Base-by-base conservation (phyloP, 1,140 invertebrate species). In the Euura saliciscinereae region DNA sequence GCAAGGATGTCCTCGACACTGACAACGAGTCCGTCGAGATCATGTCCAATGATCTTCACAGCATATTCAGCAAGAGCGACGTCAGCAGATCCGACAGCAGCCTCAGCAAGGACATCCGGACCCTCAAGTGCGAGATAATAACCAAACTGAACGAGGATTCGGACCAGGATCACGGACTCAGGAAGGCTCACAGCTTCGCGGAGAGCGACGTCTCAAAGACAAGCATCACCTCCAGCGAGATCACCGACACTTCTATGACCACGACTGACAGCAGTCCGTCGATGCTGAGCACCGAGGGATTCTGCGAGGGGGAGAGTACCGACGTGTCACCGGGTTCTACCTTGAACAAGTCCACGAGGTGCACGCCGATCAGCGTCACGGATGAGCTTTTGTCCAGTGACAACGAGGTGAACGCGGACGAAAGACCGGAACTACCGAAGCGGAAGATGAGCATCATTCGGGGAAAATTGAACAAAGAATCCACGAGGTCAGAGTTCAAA, bases 191-290 rank as follows among this genome's bases (percentile, higher is more conserved):
- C 75, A 87, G 85, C 70, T 88, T 88, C 69, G 81, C 86, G 10
- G 86, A 83, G 10, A 86, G 85, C 75, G 86, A 88, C 71, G 82
- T 87, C 51, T 88, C 86, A 1, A 88, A 88, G 74, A 80, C 82
- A 13, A 85, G 84, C 71, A 66, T 86, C 66, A 85, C 85, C 13
- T 85, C 83, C 65, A 86, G 85, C 75, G 86, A 87, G 68, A 44
- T 44, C 66, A 86, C 85, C 3, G 84, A 86, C 67, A 80, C 77
- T 13, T 86, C 86, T 6, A 86, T 85, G 43, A 85, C 82, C 13
- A 85, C 84, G 44, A 86, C 82, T 11, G 85, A 86, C 44, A 83
- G 85, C 8, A 86, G 83, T 66, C 82, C 83, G 0, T 87, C 86
- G 68, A 75, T 88, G 68, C 73, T 88, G 5, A 87, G 85, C 65